Base-by-base conservation (phyloP, 2,113 vertebrate genomes). In the Syngnathus floridae region DNA sequence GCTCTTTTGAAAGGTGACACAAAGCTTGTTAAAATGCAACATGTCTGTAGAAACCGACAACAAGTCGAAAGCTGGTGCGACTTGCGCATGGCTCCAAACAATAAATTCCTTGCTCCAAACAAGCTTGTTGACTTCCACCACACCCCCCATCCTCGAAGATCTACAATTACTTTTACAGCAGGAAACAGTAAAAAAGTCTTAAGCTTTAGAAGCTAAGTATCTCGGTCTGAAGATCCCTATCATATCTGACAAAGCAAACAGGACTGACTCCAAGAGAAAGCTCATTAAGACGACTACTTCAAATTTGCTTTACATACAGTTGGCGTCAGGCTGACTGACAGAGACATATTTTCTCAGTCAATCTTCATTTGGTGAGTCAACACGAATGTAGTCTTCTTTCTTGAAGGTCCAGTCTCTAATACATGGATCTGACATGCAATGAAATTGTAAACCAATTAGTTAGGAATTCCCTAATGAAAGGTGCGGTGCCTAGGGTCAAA, bases 101-200 rank as follows among this genome's bases (percentile, higher is more conserved):
- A 64, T 40, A 61, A 78, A 73, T 79, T 79, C 75, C 71, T 16
- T 58, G 67, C 72, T 37, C 80, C 58, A 70, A 77, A 79, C 77
- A 45, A 52, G 79, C 73, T 69, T 75, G 71, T 79, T 73, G 73
- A 78, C 73, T 78, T 77, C 72, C 66, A 77, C 79, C 66, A 77
- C 81, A 68, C 75, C 72, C 72, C 77, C 66, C 2, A 71, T 55
- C 73, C 74, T 71, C 21, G 4, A 77, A 70, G 74, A 72, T 84
- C 71, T 73, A 49, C 79, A 83, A 87, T 88, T 86, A 84, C 79
- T 74, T 89, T 87, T 83, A 81, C 80, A 74, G 80, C 84, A 87
- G 86, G 87, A 89, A 89, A 80, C 75, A 43, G 67, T 82, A 74
- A 78, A 83, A 58, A 16, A 57, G 67, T 64, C 74, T 73, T n/a